A percentile compares a stretch with the other conserved stretches of the same genome.
Evolutionary conservation across 1,140 invertebrate genomes (phyloP).

Genomic region (Spodoptera litura): DNA sequence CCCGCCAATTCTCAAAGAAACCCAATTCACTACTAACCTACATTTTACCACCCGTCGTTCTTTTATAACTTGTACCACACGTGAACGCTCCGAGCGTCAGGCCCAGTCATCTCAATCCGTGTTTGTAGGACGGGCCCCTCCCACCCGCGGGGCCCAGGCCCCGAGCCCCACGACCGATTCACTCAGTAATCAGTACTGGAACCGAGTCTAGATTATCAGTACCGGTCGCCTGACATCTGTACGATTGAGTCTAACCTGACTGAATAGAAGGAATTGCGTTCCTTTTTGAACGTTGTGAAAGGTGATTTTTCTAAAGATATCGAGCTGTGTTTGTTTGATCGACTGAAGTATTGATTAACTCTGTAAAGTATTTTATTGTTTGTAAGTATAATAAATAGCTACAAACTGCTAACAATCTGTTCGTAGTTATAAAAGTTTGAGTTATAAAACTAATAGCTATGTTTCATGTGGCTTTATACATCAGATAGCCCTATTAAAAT

Average conservation of each 20-base stretch:
- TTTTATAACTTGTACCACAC: conserved; percentile 2
- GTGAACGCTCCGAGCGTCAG: conserved; percentile 51
- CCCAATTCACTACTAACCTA: background rate
- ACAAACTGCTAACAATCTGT: too few species aligned
- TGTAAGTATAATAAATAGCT: too few species aligned
- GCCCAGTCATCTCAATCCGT: conserved; percentile 62
- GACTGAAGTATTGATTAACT: too few species aligned
- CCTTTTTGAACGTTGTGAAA: background rate
- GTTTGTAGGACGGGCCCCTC: conserved; percentile 56
- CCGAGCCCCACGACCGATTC: conserved; percentile 47
- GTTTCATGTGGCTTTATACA: too few species aligned
- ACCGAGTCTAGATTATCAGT: conserved; percentile 44
- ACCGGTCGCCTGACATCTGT: background rate
- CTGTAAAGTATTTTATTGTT: too few species aligned
- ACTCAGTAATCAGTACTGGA: conserved; percentile 55
- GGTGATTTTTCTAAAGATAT: background rate
- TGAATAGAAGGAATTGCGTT: conserved; percentile 12
- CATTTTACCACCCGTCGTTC: background rate
- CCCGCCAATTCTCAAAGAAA: too few species aligned
- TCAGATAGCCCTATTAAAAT: too few species aligned
- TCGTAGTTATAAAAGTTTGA: too few species aligned
- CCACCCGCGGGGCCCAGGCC: background rate
- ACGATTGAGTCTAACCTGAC: conserved; percentile 6
- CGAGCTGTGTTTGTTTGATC: background rate
- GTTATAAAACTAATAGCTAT: too few species aligned